These are phyloP conservation scores for rabbit (Oryctolagus cuniculus) DNA, from an alignment of 2,113 vertebrate genomes.

Conservation along the genomic window mOryCun1.1 NC_091434.1:81778001-81778500, in stretches of 20 bases:
- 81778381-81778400: neutral
- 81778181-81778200: too few species aligned
- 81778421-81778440: neutral
- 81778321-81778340: conserved; percentile 24
- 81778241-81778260: conserved; percentile 5
- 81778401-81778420: neutral
- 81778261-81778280: conserved; percentile 33
- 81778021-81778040: too few species aligned
- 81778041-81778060: too few species aligned
- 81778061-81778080: too few species aligned
- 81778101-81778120: too few species aligned
- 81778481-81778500: neutral
- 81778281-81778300: neutral
- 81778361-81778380: conserved; percentile 7
- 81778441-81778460: conserved; percentile 40
- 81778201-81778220: conserved; percentile 7
- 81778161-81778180: too few species aligned
- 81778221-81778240: neutral
- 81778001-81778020: too few species aligned
- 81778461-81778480: neutral
- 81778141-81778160: too few species aligned
- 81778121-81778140: too few species aligned
- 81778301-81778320: neutral
- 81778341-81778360: neutral
- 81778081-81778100: too few species aligned